Evolutionary conservation across 2,797 vertebrate species (phyloP).

Genomic region (Uromys caudimaculatus): DNA sequence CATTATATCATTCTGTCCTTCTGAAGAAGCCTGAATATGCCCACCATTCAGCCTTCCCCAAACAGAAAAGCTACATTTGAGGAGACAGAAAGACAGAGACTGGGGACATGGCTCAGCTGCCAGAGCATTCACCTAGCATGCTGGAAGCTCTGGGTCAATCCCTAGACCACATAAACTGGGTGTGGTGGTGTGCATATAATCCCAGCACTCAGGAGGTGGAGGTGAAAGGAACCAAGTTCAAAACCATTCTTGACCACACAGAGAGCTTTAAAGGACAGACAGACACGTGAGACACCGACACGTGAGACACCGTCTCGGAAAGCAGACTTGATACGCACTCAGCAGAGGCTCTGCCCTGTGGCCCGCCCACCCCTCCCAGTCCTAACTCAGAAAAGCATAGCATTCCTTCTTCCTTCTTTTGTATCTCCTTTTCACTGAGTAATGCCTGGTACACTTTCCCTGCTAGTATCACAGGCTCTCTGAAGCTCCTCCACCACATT

Average conservation of each 20-base stretch:
- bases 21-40: background rate
- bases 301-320: background rate
- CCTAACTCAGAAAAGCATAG: background rate
- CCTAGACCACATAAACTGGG: background rate
- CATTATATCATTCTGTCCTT: background rate
- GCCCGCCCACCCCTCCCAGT: background rate
- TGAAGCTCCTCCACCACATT: background rate
- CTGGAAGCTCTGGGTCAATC: background rate
- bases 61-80: background rate
- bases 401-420: background rate
- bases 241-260: background rate
- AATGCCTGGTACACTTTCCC: no score
- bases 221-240: background rate
- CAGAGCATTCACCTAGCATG: background rate
- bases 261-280: background rate
- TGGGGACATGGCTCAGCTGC: background rate
- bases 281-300: background rate
- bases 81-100: background rate
- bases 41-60: background rate
- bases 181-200: no score
- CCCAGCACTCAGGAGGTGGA: background rate
- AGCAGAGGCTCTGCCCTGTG: background rate
- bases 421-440: background rate
- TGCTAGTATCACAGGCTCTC: background rate
- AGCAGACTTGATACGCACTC: fast-evolving